A percentile compares a stretch with the other conserved stretches of the same genome.
Evolutionary conservation across 1,140 invertebrate genomes (phyloP).

Genomic region (Sipha flava): DNA sequence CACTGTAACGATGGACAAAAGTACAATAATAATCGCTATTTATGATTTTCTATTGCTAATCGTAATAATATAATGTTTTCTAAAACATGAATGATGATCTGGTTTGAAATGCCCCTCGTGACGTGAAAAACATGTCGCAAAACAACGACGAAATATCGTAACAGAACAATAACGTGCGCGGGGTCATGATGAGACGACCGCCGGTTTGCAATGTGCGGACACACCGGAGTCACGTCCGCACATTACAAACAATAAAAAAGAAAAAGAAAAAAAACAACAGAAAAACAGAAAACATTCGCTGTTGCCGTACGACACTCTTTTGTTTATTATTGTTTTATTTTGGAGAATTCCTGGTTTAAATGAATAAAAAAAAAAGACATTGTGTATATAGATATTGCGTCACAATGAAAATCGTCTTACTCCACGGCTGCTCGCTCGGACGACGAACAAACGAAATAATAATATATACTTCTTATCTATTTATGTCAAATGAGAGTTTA

Average conservation of each 20-base stretch:
- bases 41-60: not conserved
- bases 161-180: not conserved
- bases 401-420: not conserved
- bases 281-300: not conserved
- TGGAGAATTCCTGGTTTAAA: not conserved
- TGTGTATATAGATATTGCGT: not conserved
- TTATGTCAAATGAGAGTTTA: constrained; percentile 2
- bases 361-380: not conserved
- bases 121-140: not conserved
- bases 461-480: constrained; percentile 5
- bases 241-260: not conserved
- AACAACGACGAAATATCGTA: not conserved
- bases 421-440: not conserved
- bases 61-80: not conserved
- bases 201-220: not conserved
- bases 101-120: not conserved
- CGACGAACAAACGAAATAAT: not conserved
- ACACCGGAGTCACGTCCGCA: constrained; percentile 1
- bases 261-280: not conserved
- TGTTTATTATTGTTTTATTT: not conserved
- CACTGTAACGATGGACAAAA: not conserved
- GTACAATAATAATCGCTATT: not conserved
- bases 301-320: not conserved
- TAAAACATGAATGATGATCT: not conserved
- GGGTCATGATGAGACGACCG: not conserved